A percentile compares a stretch with the other conserved stretches of the same genome.
Conservation (phyloP, 2,888 invertebrate genomes). For the Netelia fuscicornis region DNA sequence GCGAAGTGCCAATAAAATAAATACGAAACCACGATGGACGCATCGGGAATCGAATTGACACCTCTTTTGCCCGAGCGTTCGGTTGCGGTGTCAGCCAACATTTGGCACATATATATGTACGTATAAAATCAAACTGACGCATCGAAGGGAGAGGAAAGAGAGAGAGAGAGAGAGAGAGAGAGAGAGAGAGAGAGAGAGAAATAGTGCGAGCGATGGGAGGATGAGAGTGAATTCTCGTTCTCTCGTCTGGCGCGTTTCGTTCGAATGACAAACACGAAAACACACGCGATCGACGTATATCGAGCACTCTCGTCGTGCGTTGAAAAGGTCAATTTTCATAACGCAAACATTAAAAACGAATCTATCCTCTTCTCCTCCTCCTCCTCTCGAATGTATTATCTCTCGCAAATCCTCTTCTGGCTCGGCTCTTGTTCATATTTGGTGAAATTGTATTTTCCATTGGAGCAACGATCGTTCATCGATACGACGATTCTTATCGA, state of each 20-base stretch:
- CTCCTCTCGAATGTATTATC: background rate
- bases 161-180: background rate
- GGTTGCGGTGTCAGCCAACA: conserved; percentile 38
- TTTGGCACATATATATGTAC: conserved; percentile 10
- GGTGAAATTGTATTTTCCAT: conserved; percentile 7
- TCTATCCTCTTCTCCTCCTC: too few species aligned
- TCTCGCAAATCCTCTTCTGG: background rate
- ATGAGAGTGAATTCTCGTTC: conserved; percentile 1
- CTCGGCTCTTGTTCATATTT: conserved; percentile 1
- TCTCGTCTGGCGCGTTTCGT: conserved; percentile 17
- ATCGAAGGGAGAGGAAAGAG: background rate
- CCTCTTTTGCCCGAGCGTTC: conserved; percentile 35
- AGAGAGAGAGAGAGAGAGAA: background rate
- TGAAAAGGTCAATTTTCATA: conserved; percentile 37
- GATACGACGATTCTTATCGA: background rate
- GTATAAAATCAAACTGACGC: background rate
- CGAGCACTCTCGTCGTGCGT: conserved; percentile 3
- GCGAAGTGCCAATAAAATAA: conserved; percentile 53
- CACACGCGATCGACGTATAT: background rate
- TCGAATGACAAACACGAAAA: background rate
- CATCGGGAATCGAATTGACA: conserved; percentile 53
- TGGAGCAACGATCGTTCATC: background rate
- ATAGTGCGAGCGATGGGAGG: background rate
- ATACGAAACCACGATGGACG: conserved; percentile 34
- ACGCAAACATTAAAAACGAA: conserved; percentile 5